A percentile compares a stretch with the other conserved stretches of the same genome.
These are phyloP conservation scores for Enteromius unitaeniatus DNA, from an alignment of 2,797 vertebrate genomes.

Conservation along the genomic window DNA sequence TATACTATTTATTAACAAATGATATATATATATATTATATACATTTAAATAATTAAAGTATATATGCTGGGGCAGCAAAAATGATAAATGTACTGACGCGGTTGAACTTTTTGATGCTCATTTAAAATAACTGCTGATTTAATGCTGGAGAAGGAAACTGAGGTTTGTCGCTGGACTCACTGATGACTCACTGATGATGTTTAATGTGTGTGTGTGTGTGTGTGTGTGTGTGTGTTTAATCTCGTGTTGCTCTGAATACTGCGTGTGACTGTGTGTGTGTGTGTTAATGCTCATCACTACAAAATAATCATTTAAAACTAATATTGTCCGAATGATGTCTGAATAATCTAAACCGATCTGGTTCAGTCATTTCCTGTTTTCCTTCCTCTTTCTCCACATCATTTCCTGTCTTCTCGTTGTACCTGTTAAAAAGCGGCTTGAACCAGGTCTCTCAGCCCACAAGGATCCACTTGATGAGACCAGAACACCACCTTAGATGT, in stretches of 20 bases:
- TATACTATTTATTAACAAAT: not conserved
- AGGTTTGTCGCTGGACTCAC: conserved; percentile 6
- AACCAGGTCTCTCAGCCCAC: not conserved
- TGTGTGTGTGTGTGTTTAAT: conserved; percentile 3
- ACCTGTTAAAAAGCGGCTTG: too few relatives aligned
- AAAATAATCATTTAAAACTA: not conserved
- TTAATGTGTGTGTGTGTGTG: not conserved
- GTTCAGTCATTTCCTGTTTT: not conserved
- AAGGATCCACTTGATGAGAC: not conserved
- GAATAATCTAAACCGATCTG: not conserved
- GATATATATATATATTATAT: not conserved
- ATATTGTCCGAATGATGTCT: not conserved
- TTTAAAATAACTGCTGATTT: not conserved
- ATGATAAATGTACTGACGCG: not conserved
- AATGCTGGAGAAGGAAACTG: conserved; percentile 9
- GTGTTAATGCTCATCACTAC: not conserved
- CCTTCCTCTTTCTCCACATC: not conserved
- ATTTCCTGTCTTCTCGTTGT: not conserved
- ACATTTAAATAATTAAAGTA: not conserved
- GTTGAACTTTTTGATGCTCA: not conserved
- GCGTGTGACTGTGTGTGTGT: not conserved
- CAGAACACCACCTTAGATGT: not conserved
- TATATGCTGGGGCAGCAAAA: not conserved
- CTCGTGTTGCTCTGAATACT: not conserved
- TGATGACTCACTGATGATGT: not conserved